Conservation (phyloP, 2,113 vertebrate genomes). For the Sitta europaea region DNA sequence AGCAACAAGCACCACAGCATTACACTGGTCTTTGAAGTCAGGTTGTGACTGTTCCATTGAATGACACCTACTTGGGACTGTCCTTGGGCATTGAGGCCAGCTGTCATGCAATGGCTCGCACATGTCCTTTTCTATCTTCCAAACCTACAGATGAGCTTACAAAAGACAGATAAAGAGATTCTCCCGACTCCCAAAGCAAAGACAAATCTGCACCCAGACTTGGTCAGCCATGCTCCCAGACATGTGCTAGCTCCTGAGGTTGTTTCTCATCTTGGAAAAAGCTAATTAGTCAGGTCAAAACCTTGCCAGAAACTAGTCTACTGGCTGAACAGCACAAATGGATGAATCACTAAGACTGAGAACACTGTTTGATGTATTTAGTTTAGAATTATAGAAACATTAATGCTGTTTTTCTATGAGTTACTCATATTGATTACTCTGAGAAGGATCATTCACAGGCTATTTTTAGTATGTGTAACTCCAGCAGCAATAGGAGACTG, state of each 20-base stretch:
- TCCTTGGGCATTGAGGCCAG: not conserved
- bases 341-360: not conserved
- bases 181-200: not conserved
- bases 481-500: not conserved
- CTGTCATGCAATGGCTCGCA: not conserved
- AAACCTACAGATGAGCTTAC: not conserved
- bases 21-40: not conserved
- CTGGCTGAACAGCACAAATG: not conserved
- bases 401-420: not conserved
- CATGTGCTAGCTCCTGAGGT: not conserved
- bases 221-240: not conserved
- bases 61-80: not conserved
- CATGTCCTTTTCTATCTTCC: not conserved
- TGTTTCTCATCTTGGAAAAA: not conserved
- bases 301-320: not conserved
- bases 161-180: not conserved
- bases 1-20: not conserved
- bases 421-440: not conserved
- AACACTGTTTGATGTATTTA: not conserved
- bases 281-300: not conserved
- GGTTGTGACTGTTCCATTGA: not conserved
- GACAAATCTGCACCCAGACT: not conserved
- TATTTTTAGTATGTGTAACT: not conserved
- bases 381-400: not conserved
- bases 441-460: not conserved